These are phyloP conservation scores for Ptilonorhynchus violaceus DNA, from an alignment of 2,113 vertebrate genomes.

Conservation along the genomic window DNA sequence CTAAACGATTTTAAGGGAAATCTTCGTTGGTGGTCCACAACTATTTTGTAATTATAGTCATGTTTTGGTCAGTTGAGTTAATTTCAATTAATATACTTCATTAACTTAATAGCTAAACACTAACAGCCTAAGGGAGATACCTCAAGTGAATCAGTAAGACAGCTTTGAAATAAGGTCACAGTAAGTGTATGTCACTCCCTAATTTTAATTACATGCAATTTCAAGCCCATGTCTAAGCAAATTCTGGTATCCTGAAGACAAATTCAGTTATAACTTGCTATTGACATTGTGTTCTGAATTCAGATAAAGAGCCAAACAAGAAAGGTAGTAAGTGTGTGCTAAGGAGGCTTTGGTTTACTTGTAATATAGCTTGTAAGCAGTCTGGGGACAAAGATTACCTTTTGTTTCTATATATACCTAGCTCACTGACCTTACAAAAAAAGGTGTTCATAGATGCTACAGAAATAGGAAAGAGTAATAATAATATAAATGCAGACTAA, in stretches of 20 bases:
- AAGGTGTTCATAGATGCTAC: background rate
- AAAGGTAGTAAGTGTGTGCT: background rate
- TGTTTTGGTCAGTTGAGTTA: conserved; percentile 21
- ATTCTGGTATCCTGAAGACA: background rate
- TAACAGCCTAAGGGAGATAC: background rate
- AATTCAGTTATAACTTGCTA: background rate
- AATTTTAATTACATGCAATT: background rate
- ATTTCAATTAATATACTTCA: conserved; percentile 8
- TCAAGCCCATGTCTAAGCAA: background rate
- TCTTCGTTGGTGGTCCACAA: background rate
- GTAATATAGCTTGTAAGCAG: background rate
- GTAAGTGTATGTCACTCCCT: background rate
- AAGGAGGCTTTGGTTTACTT: background rate
- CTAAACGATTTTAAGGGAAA: background rate
- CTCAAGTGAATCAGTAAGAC: background rate
- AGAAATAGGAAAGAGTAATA: background rate
- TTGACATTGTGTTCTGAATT: background rate
- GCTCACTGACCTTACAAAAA: background rate
- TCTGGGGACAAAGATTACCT: background rate
- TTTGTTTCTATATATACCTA: background rate
- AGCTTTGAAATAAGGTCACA: background rate
- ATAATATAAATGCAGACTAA: background rate
- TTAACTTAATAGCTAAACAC: background rate
- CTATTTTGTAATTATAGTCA: background rate
- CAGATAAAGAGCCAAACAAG: background rate